phyloP scores from a whole-genome alignment of 2,113 vertebrate genomes.

The Anseranas semipalmata region DNA sequence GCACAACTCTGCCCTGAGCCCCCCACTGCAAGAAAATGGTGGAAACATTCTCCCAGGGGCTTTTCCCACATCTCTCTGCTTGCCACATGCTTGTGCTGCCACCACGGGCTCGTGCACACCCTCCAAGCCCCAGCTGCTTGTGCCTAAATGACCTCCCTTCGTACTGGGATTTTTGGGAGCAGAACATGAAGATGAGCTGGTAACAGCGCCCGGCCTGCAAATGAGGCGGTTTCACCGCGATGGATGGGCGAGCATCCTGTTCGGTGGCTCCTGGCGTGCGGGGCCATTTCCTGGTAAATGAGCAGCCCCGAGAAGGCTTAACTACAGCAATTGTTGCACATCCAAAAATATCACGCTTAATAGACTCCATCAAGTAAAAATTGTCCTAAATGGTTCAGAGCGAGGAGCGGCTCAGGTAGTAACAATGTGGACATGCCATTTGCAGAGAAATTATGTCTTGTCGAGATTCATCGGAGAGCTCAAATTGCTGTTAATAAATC shows the following conservation, averaged over 20 bases:
- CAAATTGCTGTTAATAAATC: slow-evolving; percentile 61
- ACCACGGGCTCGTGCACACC: too few species aligned
- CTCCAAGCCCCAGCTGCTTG: too few species aligned
- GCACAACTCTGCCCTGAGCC: background rate
- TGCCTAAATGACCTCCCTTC: too few species aligned
- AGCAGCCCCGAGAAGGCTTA: background rate
- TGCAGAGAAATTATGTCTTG: slow-evolving; percentile 22
- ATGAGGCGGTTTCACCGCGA: accelerated
- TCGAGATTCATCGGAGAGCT: slow-evolving; percentile 16
- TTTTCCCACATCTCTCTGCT: background rate
- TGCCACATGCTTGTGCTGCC: background rate
- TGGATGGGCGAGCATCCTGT: background rate
- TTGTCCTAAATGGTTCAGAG: slow-evolving; percentile 5
- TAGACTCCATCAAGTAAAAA: background rate
- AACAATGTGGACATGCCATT: slow-evolving; percentile 22
- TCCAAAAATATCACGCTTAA: slow-evolving; percentile 25
- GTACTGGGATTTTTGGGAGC: background rate
- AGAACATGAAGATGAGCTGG: accelerated
- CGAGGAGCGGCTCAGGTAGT: background rate
- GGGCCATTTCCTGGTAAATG: background rate
- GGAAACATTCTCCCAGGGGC: background rate
- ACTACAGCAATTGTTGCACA: background rate
- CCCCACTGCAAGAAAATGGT: background rate
- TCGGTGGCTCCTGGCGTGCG: accelerated
- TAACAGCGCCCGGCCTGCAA: background rate